Conservation (phyloP, 2,113 vertebrate species). For the Edolisoma coerulescens region DNA sequence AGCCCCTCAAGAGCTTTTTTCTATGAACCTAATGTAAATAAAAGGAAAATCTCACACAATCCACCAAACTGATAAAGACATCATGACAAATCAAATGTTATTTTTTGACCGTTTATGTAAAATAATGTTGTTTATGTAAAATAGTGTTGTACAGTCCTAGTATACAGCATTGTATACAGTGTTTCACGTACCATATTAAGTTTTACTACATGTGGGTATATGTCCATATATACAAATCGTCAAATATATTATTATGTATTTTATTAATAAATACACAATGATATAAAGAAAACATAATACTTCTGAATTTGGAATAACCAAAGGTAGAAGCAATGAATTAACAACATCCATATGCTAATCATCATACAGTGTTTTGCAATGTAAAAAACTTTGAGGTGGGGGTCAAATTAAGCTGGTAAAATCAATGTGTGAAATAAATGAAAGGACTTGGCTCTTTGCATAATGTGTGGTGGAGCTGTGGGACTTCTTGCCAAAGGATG, state of each 20-base stretch:
- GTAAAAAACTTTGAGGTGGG: neutral
- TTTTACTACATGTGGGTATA: neutral
- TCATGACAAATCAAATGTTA: neutral
- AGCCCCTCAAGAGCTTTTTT: neutral
- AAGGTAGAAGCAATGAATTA: neutral
- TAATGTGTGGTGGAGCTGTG: neutral
- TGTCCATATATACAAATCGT: neutral
- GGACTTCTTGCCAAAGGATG: neutral
- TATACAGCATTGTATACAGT: neutral
- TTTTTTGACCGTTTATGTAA: neutral
- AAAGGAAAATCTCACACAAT: neutral
- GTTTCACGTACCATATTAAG: neutral
- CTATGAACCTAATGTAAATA: neutral
- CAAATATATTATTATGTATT: neutral
- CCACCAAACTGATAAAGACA: neutral
- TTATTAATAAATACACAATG: neutral
- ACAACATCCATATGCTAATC: neutral
- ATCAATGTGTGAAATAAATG: neutral
- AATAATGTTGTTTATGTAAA: neutral
- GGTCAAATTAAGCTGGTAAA: neutral
- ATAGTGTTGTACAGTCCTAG: neutral
- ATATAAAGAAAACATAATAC: neutral
- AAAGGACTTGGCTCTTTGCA: neutral
- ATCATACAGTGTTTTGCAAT: neutral
- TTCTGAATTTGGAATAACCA: neutral